Evolutionary conservation across 2,888 invertebrate species (phyloP).

Genomic region (Psococerastis gibbosa): DNA sequence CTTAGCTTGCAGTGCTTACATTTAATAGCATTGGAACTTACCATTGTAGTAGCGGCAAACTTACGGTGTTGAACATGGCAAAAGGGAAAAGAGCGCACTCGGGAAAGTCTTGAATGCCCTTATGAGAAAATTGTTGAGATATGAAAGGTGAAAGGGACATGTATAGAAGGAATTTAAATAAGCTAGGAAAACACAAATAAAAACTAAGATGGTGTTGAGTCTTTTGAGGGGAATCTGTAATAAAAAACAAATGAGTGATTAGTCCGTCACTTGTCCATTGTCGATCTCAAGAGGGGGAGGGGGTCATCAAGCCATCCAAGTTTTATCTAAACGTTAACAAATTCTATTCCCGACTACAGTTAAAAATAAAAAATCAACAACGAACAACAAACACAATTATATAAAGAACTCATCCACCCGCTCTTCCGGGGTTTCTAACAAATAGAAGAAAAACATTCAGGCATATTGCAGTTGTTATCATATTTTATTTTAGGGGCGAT

Average conservation of each 20-base stretch:
- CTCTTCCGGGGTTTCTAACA: constrained; percentile 11
- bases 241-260: no score
- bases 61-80: no score
- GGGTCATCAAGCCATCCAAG: neutral
- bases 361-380: neutral
- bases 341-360: neutral
- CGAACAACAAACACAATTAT: constrained; percentile 5
- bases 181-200: constrained; percentile 1
- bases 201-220: neutral
- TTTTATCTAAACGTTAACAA: neutral
- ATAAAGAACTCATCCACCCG: constrained; percentile 10
- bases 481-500: neutral
- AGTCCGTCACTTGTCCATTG: no score
- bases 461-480: neutral
- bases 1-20: no score
- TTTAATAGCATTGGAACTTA: no score
- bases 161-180: no score
- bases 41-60: no score
- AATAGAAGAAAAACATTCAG: constrained; percentile 9
- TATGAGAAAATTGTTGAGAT: no score
- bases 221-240: neutral
- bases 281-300: no score
- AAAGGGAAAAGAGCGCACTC: no score
- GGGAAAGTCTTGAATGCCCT: no score
- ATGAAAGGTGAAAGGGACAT: no score